Evolutionary conservation across 1,140 invertebrate species (phyloP), one percentile per base, ranked within the genome.

Genomic region (Habropoda laboriosa): DNA sequence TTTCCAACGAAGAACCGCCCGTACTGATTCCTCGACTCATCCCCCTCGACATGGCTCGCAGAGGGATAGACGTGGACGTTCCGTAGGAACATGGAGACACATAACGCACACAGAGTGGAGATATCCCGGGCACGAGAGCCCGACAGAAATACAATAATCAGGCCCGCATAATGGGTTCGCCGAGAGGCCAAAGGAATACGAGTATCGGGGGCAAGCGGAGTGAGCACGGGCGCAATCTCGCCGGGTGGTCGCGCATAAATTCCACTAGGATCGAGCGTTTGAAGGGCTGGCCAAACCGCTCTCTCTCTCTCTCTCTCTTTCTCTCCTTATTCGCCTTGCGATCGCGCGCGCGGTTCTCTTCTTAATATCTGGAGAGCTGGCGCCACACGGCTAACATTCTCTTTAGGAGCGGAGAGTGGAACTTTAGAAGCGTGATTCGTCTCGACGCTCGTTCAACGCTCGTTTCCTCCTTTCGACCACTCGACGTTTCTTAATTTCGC

Each of bases 111-210:
- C 40, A 70, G 32, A 49, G 38, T n/a, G 42, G 30, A 45, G 49
- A 71, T 77, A 60, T 60, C 66, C 53, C 10, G 53, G 18, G 30
- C 63, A 38, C 24, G 35, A 32, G 38, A 53, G 47, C 18, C 45
- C 53, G 55, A 77, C 75, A 77, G 75, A 71, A 77, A 77, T 58
- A 77, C 75, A 77, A 77, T 77, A 77, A 77, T 77, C 75, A 70
- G 68, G 67, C 38, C 45, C 38, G 45, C 60, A 71, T 77, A 70
- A 78, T 63, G 45, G 51, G 66, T 63, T 81, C 57, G 38, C 58
- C 42, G 32, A 30, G 57, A 70, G 74, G 74, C 40, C 64, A 78
- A 63, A 81, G 74, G 74, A 80, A 49, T 73, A 64, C 51, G 76
- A 73, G 67, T 47, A 67, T 76, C 58, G 45, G 27, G 40, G 24